Conservation (phyloP, 2,888 invertebrate species). For the Caradrina kadenii region DNA sequence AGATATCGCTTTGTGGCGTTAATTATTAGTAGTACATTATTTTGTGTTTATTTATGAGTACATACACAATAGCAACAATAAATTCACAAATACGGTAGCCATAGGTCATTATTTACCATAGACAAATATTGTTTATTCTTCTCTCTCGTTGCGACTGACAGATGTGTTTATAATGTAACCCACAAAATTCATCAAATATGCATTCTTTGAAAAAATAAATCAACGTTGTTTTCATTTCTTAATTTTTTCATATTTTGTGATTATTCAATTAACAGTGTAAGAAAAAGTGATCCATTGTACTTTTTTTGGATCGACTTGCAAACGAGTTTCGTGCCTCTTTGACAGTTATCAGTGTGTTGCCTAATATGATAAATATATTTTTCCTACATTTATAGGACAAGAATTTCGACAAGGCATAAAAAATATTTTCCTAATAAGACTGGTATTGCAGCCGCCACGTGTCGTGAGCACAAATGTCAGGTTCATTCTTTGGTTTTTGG, state of each 20-base stretch:
- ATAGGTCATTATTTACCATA: constrained; percentile 61
- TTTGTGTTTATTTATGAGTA: constrained; percentile 55
- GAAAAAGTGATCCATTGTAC: neutral
- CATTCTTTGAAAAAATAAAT: too few species aligned
- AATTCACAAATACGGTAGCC: constrained; percentile 56
- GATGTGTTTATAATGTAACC: too few species aligned
- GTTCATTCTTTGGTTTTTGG: too few species aligned
- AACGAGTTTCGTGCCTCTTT: constrained; percentile 3
- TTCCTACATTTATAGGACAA: neutral
- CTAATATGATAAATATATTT: neutral
- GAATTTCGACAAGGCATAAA: too few species aligned
- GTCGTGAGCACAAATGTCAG: too few species aligned
- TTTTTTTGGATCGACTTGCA: neutral
- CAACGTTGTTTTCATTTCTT: neutral
- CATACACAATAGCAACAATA: constrained; percentile 59
- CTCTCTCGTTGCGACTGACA: neutral
- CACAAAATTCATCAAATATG: too few species aligned
- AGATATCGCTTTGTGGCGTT: constrained; percentile 19
- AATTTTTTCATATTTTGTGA: too few species aligned
- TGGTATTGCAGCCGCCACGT: too few species aligned
- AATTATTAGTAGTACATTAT: constrained; percentile 18
- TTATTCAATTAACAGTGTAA: constrained; percentile 1
- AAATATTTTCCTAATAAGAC: too few species aligned
- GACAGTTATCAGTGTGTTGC: neutral
- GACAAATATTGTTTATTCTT: constrained; percentile 30